Evolutionary conservation across 2,888 invertebrate species (phyloP), one percentile per base, ranked within the genome.

Genomic region (Drosophila nigritarsus): DNA sequence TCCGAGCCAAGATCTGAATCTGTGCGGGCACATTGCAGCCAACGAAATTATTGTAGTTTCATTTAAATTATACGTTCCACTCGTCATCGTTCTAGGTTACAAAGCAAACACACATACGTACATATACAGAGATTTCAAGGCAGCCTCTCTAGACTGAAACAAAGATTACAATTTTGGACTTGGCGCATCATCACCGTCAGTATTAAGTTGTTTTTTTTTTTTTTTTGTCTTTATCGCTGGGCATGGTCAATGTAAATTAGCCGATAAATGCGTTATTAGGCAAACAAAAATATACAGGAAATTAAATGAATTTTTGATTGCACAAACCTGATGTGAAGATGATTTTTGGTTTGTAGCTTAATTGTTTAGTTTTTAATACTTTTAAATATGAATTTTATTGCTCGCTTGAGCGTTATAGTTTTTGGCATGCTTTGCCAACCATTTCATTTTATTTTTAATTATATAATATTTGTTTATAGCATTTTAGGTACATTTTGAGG

Each of bases 221-320:
- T 18, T 53, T 61, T 24, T 11, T 27, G 7, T 18, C 15, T 13
- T 69, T 69, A 24, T 51, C 48, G 50, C 49, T 62, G 71, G 73
- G 71, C 73, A 80, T 61, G 73, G 73, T 79, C 86, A 83, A 88
- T 86, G 85, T 86, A 87, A 87, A 87, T 87, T 87, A 87, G 87
- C 87, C 80, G 82, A 55, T 63, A 70, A 76, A 69, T 73, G 69
- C 58, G 69, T 67, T 76, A 45, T 65, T 64, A 53, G 55, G 42
- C 54, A 18, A 59, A 24, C n/a, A 48, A 62, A 66, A 29, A 55
- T 64, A 84, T 89, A 76, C 79, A 75, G 83, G 84, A 85, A 87
- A 84, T 87, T 89, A 87, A 87, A 86, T 89, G 87, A 70, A 69
- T 75, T 89, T 87, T 89, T 86, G 79, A 78, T 78, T 75, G 71